These are phyloP conservation scores for Heliconius cydno DNA, from an alignment of 2,888 invertebrate genomes.

Conservation along the genomic window DNA sequence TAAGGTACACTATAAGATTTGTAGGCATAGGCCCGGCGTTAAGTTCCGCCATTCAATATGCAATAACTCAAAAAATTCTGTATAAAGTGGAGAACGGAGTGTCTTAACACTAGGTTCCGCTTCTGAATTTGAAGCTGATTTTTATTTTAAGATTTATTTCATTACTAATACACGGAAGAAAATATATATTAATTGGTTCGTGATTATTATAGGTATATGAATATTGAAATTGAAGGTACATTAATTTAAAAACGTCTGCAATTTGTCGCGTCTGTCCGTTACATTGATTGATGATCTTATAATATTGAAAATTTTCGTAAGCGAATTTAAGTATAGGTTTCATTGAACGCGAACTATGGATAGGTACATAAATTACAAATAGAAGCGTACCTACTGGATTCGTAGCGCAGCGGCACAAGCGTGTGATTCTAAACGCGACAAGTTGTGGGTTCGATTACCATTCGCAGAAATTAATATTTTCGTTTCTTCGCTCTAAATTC, in stretches of 20 bases:
- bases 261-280: slow-evolving; percentile 43
- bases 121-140: no score
- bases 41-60: no score
- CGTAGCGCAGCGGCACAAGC: not conserved
- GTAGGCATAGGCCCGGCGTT: no score
- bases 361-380: not conserved
- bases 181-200: not conserved
- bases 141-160: no score
- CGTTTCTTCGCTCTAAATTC: no score
- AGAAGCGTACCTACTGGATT: not conserved
- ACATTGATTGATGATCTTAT: slow-evolving; percentile 39
- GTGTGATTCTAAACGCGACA: no score
- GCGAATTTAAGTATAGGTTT: slow-evolving; percentile 30
- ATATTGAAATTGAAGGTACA: slow-evolving; percentile 51
- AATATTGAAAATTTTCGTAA: slow-evolving; percentile 30
- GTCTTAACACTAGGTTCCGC: no score
- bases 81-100: no score
- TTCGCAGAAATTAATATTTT: no score
- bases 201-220: slow-evolving; percentile 18
- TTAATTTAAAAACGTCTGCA: slow-evolving; percentile 50
- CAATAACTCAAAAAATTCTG: no score
- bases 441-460: no score
- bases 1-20: no score
- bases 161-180: not conserved
- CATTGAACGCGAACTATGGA: not conserved